Conservation (phyloP, 2,888 invertebrate genomes). For the Chaetogeoica ovagalla region DNA sequence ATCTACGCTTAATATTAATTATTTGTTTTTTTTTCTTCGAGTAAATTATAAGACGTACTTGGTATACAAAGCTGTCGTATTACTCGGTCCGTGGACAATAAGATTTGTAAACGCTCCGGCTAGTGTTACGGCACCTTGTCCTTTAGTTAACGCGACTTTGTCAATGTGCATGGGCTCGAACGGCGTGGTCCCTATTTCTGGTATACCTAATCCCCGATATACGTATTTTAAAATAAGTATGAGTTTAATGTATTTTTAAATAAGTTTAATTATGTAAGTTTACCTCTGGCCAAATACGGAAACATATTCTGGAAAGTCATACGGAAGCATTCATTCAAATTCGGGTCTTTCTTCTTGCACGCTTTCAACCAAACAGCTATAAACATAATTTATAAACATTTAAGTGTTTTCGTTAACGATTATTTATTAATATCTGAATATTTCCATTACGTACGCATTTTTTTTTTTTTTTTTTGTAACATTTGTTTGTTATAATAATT, state of each 20-base stretch:
- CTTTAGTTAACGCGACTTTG: slow-evolving; percentile 64
- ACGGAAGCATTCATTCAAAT: slow-evolving; percentile 63
- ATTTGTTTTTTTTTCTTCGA: not conserved
- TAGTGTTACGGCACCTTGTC: slow-evolving; percentile 64
- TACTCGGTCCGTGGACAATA: slow-evolving; percentile 65
- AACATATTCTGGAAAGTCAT: slow-evolving; percentile 64
- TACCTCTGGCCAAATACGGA: slow-evolving; percentile 65
- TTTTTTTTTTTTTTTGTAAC: no score
- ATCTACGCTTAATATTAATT: no score
- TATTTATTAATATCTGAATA: no score
- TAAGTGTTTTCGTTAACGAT: no score
- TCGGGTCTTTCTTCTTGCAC: slow-evolving; percentile 63
- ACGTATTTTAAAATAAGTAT: slow-evolving; percentile 27
- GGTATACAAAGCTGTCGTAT: slow-evolving; percentile 62
- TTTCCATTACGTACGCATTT: no score
- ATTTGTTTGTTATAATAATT: no score
- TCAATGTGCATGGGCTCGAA: slow-evolving; percentile 66
- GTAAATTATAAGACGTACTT: slow-evolving; percentile 58
- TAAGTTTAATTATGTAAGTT: slow-evolving; percentile 11
- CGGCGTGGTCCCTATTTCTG: slow-evolving; percentile 65
- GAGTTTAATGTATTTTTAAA: not conserved
- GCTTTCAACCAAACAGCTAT: slow-evolving; percentile 64
- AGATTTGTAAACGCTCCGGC: slow-evolving; percentile 65
- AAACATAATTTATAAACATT: slow-evolving; percentile 55
- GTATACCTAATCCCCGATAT: slow-evolving; percentile 61